Evolutionary conservation across 1,140 invertebrate species (phyloP), one percentile per base, ranked within the genome.

Genomic region (Tribolium castaneum): DNA sequence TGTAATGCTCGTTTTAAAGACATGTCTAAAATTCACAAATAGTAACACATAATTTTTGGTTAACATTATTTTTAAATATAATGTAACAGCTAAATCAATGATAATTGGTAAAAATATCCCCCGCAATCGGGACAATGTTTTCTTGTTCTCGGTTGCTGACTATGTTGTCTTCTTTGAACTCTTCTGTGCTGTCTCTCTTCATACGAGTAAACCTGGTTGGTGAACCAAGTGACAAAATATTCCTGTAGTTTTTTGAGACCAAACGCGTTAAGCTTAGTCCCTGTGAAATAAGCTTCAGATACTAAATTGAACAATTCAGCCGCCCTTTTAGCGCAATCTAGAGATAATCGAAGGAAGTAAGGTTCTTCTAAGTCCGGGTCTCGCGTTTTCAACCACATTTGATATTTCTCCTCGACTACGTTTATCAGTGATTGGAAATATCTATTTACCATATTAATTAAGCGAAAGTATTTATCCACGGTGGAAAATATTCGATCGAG

Each of bases 371-470:
- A 74, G 10, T 30, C 10, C 3, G 59, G 0, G 22, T 77, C 52
- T 6, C 54, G 54, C 7, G 81, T 79, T n/a, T 39, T 2, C 10
- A 25, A 7, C 70, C 62, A 82, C n/a, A 6, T 59, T 49, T 52
- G 25, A 54, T 82, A 82, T 12, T 76, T 12, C 2, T 71, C 10
- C 34, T 78, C 77, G 13, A 52, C 14, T 10, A 70, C 39, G 14
- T 73, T 62, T 6, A 75, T 77, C 54, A 50, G 54, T 16, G 50
- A 7, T n/a, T 51, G 76, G 35, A 82, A 82, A 74, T 56, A 80
- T 1, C 72, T 51, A 54, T 77, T 78, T 14, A 78, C 77, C 25
- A 77, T 39, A 6, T 66, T 35, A n/a, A 80, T 16, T 22, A 79
- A 49, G 19, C 78, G 19, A 9, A 51, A 25, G 30, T 75, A 78